These are phyloP conservation scores for Tachina lurida DNA, from an alignment of 2,888 invertebrate genomes.

Conservation along the genomic window DNA sequence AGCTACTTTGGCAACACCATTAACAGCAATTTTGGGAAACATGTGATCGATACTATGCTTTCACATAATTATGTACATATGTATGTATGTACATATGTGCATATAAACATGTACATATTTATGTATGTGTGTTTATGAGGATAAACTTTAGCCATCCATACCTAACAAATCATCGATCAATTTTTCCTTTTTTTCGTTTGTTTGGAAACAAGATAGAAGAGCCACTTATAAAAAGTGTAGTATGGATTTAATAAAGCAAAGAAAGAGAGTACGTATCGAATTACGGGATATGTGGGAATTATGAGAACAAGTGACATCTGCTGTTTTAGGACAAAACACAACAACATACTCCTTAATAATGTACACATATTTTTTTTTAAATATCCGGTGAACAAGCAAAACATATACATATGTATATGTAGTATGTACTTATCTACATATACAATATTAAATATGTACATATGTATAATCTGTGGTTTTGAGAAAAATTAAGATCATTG, in stretches of 20 bases:
- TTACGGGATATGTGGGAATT: conserved; percentile 71
- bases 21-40: conserved; percentile 53
- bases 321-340: conserved; percentile 53
- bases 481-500: not conserved
- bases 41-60: conserved; percentile 63
- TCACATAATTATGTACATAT: not conserved
- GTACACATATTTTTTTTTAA: conserved; percentile 34
- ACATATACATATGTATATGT: not conserved
- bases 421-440: not conserved
- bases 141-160: conserved; percentile 54
- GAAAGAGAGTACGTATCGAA: conserved; percentile 57
- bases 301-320: conserved; percentile 73
- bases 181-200: conserved; percentile 41
- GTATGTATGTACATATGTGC: not conserved
- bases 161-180: conserved; percentile 58
- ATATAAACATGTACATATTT: not conserved
- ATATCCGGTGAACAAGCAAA: conserved; percentile 60
- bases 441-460: no score
- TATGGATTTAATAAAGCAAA: conserved; percentile 20
- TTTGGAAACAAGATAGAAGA: conserved; percentile 46
- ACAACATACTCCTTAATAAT: not conserved
- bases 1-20: conserved; percentile 68
- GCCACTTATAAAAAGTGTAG: conserved; percentile 53
- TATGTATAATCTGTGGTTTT: not conserved
- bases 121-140: not conserved